Evolutionary conservation across 2,113 vertebrate genomes (phyloP).

Genomic region (Gobiocypris rarus): DNA sequence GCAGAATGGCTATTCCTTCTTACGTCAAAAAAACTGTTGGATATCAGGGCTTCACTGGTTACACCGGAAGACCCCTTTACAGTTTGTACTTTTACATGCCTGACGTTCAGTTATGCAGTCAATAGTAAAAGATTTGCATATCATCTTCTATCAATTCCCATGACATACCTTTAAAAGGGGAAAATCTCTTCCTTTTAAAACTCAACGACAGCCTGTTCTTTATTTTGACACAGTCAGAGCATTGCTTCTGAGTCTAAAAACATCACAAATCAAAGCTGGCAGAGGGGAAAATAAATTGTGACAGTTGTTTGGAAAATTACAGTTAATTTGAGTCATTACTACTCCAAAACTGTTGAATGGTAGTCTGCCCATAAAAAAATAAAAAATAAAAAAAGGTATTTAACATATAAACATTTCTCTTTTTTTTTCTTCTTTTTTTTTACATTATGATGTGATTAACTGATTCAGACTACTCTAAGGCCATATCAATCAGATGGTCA

Average conservation of each 20-base stretch:
- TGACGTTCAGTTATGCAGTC: background rate
- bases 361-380: too few relatives aligned
- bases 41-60: background rate
- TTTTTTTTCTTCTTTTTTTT: too few relatives aligned
- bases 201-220: background rate
- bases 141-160: background rate
- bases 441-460: background rate
- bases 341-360: too few relatives aligned
- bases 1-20: background rate
- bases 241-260: background rate
- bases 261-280: background rate
- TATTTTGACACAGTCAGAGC: background rate
- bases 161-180: background rate
- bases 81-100: background rate
- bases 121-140: background rate
- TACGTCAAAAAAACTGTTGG: background rate
- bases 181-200: background rate
- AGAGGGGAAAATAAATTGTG: background rate
- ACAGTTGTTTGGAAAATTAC: too few relatives aligned
- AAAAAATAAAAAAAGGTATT: too few relatives aligned
- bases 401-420: too few relatives aligned
- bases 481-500: background rate
- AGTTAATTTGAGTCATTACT: background rate
- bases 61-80: background rate
- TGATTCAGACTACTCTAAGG: too few relatives aligned